These are phyloP conservation scores for Trematomus bernacchii DNA, from an alignment of 2,797 vertebrate species.

Conservation along the genomic window DNA sequence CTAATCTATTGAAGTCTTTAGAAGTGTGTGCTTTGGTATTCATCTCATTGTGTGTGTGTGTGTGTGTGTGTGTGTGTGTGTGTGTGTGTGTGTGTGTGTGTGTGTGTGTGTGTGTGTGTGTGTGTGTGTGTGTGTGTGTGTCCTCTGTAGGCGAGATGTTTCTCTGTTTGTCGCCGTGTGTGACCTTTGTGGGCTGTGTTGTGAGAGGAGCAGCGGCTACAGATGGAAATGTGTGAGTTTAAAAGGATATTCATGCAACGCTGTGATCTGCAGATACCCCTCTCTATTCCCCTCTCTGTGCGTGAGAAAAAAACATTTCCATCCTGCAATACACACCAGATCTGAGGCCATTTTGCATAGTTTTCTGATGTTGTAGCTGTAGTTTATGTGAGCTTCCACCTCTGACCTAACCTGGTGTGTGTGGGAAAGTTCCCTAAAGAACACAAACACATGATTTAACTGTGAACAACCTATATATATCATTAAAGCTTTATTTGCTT, in stretches of 20 bases:
- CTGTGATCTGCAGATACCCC: slow-evolving; percentile 12
- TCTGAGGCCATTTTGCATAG: not conserved
- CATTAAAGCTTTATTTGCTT: too few species aligned
- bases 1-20: slow-evolving; percentile 2
- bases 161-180: slow-evolving; percentile 27
- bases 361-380: not conserved
- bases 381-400: slow-evolving; percentile 2
- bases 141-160: slow-evolving; percentile 56
- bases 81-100: too few species aligned
- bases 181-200: slow-evolving; percentile 59
- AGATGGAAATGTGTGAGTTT: slow-evolving; percentile 21
- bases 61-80: too few species aligned
- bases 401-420: not conserved
- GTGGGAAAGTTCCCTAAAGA: not conserved
- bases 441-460: slow-evolving; percentile 1
- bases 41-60: too few species aligned
- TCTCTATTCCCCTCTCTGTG: slow-evolving; percentile 4
- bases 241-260: slow-evolving; percentile 17
- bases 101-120: too few species aligned
- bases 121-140: too few species aligned
- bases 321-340: not conserved
- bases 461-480: not conserved
- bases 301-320: slow-evolving; percentile 26
- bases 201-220: slow-evolving; percentile 34
- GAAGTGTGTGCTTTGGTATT: slow-evolving; percentile 22